phyloP scores from a whole-genome alignment of 2,888 invertebrate genomes.

The Odiellus spinosus region DNA sequence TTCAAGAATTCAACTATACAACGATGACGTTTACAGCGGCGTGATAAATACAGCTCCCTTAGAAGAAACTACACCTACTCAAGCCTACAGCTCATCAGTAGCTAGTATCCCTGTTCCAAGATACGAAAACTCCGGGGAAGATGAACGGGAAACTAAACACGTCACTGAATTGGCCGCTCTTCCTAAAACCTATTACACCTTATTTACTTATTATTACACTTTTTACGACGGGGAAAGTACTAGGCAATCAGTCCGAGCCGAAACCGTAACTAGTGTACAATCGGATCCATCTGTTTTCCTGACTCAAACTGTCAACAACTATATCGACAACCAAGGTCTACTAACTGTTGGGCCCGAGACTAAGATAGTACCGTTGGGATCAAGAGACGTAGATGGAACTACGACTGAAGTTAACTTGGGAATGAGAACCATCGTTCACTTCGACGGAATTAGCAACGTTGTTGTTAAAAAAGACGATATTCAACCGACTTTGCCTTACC shows the following conservation, averaged over 20 bases:
- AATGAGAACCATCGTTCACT: constrained; percentile 16
- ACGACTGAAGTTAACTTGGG: constrained; percentile 21
- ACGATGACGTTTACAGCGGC: constrained; percentile 16
- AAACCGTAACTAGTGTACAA: constrained; percentile 15
- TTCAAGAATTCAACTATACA: constrained; percentile 18
- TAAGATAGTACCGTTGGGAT: constrained; percentile 18
- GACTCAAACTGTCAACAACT: constrained; percentile 10
- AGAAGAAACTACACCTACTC: no score
- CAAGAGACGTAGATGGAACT: constrained; percentile 16
- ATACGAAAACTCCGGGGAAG: neutral
- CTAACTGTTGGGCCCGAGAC: constrained; percentile 13
- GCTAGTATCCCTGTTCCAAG: neutral
- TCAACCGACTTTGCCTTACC: no score
- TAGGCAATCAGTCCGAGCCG: constrained; percentile 17
- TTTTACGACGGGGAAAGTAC: constrained; percentile 18
- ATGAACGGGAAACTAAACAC: constrained; percentile 3
- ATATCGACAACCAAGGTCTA: constrained; percentile 16
- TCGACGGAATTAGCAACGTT: constrained; percentile 18
- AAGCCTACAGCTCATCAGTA: no score
- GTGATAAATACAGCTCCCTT: neutral
- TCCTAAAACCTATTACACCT: constrained; percentile 17
- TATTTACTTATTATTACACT: constrained; percentile 20
- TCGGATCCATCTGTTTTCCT: constrained; percentile 10
- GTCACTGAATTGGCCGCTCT: constrained; percentile 11
- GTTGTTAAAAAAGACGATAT: constrained; percentile 5